Base-by-base conservation (phyloP, 2,888 invertebrate genomes). In the Emmelina monodactyla region DNA sequence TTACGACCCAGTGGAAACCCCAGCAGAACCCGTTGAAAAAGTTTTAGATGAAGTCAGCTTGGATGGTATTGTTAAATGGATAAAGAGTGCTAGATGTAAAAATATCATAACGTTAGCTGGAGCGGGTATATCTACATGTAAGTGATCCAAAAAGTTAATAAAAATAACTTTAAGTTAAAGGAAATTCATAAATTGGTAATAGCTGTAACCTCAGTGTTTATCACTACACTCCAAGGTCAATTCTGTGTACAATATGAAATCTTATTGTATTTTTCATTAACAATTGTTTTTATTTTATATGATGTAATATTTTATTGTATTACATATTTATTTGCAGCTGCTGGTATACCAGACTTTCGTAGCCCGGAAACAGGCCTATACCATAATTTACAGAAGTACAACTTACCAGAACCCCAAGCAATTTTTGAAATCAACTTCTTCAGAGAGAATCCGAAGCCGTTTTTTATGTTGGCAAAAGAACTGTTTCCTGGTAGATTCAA, bases 71-170 rank as follows among this genome's bases (percentile, higher is more conserved):
- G 87, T 87, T 1, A 84, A 88, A 35, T 29, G 29, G 29, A 29
- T 29, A 44, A 85, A 88, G 48, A 84, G 84, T 39, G 85, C 85
- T 28, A 85, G 87, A 42, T 91, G 92, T 57, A 88, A 88, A 60
- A 94, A 93, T 51, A 86, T 97, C 37, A 88, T 97, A 37, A 94
- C 94, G 1, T 88, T 98, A 87, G 90, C 94, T 40, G 97, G 97
- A 40, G 97, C 97, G 47, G 97, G 97, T 33, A 95, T 98, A 55
- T 97, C 96, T 2, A 98, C 97, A 31, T 91, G 94, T 94, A 82
- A 86, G 87, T 82, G 11, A 29, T 9, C n/a, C n/a, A n/a, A n/a
- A n/a, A n/a, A n/a, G n/a, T n/a, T n/a, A n/a, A n/a, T n/a, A n/a
- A n/a, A n/a, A n/a, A n/a, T n/a, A n/a, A n/a, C 4, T 30, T 16